Percentiles rank a stretch among this genome's conserved stretches.
Conservation (phyloP, 2,113 vertebrate species). For the Spermophilus dauricus region DNA sequence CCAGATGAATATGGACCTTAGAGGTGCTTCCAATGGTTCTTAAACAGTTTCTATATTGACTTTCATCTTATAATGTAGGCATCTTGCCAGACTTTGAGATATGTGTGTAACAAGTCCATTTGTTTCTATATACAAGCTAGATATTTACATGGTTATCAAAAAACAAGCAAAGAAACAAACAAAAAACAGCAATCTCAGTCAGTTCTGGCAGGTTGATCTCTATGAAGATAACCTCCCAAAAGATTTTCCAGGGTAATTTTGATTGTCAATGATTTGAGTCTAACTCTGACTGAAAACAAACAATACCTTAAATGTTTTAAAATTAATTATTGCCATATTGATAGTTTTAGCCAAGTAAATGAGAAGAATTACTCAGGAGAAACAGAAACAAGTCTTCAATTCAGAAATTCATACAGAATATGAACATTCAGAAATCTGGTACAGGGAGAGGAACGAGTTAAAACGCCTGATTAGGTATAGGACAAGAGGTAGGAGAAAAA, state of each 20-base stretch:
- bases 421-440: neutral
- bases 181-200: neutral
- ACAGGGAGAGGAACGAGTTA: neutral
- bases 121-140: neutral
- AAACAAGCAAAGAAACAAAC: too few relatives aligned
- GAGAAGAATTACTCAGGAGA: neutral
- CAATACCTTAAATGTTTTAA: neutral
- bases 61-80: neutral
- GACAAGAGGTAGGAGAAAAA: neutral
- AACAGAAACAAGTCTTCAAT: neutral
- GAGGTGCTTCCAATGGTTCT: neutral
- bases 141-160: conserved; percentile 41
- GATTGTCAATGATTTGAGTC: neutral
- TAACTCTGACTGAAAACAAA: neutral
- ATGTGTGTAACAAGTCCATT: neutral
- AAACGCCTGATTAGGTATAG: neutral
- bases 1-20: neutral
- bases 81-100: neutral
- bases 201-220: neutral
- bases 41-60: neutral
- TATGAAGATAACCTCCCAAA: neutral
- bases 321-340: neutral
- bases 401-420: neutral
- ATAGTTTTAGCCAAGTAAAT: neutral
- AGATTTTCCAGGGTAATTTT: neutral